A percentile compares a stretch with the other conserved stretches of the same genome.
Evolutionary conservation across 2,888 invertebrate species (phyloP).

Genomic region (Erpobdella octoculata): DNA sequence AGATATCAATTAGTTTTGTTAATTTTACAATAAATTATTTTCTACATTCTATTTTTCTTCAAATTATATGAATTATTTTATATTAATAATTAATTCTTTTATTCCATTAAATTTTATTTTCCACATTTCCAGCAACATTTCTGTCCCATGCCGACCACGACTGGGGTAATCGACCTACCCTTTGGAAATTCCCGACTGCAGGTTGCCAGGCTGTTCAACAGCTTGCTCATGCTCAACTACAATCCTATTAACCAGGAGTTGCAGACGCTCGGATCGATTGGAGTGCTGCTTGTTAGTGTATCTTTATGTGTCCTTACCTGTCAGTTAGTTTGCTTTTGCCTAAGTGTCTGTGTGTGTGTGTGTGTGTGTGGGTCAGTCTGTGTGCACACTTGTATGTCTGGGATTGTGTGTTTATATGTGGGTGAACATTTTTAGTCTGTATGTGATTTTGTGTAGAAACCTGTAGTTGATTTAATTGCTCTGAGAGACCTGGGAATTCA

Average conservation of each 20-base stretch:
- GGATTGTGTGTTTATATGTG: not conserved
- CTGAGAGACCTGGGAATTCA: not conserved
- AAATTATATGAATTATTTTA: too few relatives aligned
- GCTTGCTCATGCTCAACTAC: constrained; percentile 66
- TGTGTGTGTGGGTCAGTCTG: not conserved
- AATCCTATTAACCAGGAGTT: constrained; percentile 65
- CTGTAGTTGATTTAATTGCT: not conserved
- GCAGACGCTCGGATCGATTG: constrained; percentile 57
- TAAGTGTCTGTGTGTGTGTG: too few relatives aligned
- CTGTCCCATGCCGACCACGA: constrained; percentile 63
- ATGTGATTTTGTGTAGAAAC: not conserved
- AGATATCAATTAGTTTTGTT: not conserved
- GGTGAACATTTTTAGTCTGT: not conserved
- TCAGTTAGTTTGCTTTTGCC: not conserved
- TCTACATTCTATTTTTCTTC: too few relatives aligned
- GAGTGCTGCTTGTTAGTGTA: constrained; percentile 57
- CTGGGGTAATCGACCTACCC: constrained; percentile 66
- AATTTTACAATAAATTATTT: constrained; percentile 4
- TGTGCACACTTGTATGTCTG: not conserved
- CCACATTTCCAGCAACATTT: constrained; percentile 48
- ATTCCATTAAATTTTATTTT: not conserved
- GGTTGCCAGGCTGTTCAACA: constrained; percentile 70
- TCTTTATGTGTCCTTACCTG: too few relatives aligned
- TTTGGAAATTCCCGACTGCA: constrained; percentile 73
- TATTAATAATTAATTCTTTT: not conserved